Evolutionary conservation across 2,888 invertebrate species (phyloP).

Genomic region (Teleiodes luculella): DNA sequence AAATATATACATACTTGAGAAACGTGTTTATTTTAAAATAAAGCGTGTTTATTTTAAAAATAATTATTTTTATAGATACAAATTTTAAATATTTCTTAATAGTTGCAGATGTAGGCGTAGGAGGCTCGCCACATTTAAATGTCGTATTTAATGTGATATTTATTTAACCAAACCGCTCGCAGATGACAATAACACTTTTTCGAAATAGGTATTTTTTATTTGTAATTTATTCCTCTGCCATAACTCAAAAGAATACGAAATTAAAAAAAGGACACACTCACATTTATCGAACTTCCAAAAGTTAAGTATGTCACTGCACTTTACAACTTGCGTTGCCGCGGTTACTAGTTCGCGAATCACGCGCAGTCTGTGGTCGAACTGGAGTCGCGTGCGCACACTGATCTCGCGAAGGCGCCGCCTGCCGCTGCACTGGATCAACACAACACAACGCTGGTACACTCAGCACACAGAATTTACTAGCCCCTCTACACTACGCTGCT

Average conservation of each 20-base stretch:
- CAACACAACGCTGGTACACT: constrained; percentile 18
- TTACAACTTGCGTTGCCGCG: background rate
- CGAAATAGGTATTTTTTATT: too few species aligned
- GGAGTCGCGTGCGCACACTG: background rate
- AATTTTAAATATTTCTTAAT: too few species aligned
- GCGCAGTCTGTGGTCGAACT: constrained; percentile 27
- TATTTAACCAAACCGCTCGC: too few species aligned
- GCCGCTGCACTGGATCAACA: constrained; percentile 28
- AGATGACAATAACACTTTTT: too few species aligned
- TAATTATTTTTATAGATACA: too few species aligned
- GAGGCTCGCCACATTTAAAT: too few species aligned
- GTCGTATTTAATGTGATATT: too few species aligned
- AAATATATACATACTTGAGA: too few species aligned
- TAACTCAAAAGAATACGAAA: background rate
- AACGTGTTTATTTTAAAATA: too few species aligned
- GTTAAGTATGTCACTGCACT: constrained; percentile 2
- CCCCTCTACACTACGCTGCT: constrained; percentile 41
- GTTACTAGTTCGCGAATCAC: background rate
- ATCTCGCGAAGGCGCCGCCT: constrained; percentile 44
- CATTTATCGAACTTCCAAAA: background rate
- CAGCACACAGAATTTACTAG: constrained; percentile 43
- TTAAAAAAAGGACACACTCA: background rate
- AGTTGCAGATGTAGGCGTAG: too few species aligned
- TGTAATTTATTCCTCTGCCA: background rate
- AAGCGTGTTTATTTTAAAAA: too few species aligned